phyloP scores from a whole-genome alignment of 2,888 invertebrate species.

The Drosophila prostipennis region DNA sequence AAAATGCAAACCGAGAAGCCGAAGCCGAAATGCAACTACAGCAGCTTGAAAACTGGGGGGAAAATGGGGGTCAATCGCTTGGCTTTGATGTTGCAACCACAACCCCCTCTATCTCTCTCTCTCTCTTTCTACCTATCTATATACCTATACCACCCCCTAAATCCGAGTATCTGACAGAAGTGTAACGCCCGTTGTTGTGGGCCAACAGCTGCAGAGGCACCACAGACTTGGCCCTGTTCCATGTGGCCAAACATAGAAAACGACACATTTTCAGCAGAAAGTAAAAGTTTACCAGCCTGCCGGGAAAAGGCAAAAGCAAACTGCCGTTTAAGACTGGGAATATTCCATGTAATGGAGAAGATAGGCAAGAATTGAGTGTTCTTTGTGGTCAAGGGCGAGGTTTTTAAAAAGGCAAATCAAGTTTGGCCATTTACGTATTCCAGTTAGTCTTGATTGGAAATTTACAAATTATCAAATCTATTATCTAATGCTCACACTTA shows the following conservation, averaged over 20 bases:
- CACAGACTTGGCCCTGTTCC: constrained; percentile 59
- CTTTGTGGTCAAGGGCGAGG: background rate
- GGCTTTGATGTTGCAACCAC: constrained; percentile 67
- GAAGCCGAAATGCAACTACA: constrained; percentile 46
- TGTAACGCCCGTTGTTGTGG: constrained; percentile 62
- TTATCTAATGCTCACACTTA: background rate
- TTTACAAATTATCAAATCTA: background rate
- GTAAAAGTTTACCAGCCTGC: constrained; percentile 57
- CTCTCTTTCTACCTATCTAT: too few species aligned
- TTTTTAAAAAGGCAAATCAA: background rate
- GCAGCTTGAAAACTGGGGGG: constrained; percentile 16
- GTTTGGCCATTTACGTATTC: background rate
- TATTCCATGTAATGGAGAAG: constrained; percentile 12
- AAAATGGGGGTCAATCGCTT: constrained; percentile 46
- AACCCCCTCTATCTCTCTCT: constrained; percentile 30
- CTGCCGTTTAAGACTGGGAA: constrained; percentile 24
- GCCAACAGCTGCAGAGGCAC: constrained; percentile 60
- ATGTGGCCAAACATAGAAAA: constrained; percentile 74
- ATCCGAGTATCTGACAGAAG: constrained; percentile 70
- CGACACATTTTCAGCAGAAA: constrained; percentile 62
- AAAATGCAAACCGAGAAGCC: constrained; percentile 56
- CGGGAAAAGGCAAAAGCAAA: background rate
- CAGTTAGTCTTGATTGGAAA: background rate
- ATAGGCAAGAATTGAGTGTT: constrained; percentile 12
- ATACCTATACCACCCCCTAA: constrained; percentile 45